These are phyloP conservation scores for Jacana jacana DNA, from an alignment of 2,113 vertebrate genomes.

Conservation along the genomic window DNA sequence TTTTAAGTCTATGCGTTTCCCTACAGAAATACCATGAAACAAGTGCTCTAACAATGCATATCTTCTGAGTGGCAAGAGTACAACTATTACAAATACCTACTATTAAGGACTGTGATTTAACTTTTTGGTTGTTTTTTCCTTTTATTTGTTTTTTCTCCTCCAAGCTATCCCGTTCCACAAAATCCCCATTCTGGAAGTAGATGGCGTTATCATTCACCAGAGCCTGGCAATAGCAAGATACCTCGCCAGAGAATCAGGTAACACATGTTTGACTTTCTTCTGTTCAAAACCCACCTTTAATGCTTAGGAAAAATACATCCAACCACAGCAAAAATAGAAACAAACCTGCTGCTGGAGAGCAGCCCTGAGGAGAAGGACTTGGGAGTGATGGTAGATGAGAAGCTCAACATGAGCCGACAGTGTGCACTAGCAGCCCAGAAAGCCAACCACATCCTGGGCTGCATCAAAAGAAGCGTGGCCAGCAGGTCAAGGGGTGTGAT, in stretches of 20 bases:
- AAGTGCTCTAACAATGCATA: neutral
- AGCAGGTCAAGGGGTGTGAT: too few species aligned
- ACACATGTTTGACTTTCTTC: neutral
- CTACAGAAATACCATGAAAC: neutral
- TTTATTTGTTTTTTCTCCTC: neutral
- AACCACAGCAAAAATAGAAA: neutral
- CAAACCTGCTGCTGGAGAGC: neutral
- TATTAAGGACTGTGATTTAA: neutral
- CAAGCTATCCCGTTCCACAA: slow-evolving; percentile 76
- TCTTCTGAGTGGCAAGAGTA: neutral
- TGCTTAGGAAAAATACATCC: neutral
- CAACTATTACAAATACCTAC: neutral
- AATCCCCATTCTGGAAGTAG: slow-evolving; percentile 77
- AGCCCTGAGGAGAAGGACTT: too few species aligned
- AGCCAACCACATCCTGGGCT: too few species aligned
- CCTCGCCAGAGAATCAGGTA: slow-evolving; percentile 79
- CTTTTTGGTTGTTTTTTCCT: neutral
- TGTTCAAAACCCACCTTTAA: neutral
- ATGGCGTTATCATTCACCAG: slow-evolving; percentile 73
- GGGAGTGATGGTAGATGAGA: too few species aligned
- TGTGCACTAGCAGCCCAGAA: too few species aligned
- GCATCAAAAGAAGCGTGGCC: too few species aligned
- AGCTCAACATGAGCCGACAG: too few species aligned
- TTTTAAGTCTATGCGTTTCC: neutral
- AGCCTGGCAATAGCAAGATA: slow-evolving; percentile 81